Conservation (phyloP, 2,888 invertebrate species). For the Parnassius apollo region DNA sequence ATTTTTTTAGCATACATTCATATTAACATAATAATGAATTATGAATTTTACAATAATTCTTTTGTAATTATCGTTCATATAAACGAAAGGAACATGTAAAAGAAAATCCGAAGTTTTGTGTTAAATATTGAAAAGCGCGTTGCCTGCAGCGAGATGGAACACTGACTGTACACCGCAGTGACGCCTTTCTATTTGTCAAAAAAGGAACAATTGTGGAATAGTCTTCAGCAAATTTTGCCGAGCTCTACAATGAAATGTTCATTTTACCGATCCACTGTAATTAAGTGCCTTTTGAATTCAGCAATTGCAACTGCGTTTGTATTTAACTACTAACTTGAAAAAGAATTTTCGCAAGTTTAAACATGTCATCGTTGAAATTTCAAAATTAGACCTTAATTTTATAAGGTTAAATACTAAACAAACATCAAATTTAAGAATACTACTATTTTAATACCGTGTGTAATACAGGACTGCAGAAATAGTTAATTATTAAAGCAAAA, state of each 20-base stretch:
- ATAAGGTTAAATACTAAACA: no score
- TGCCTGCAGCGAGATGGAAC: slow-evolving; percentile 22
- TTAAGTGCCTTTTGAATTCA: slow-evolving; percentile 21
- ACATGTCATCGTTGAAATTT: no score
- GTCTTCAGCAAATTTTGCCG: slow-evolving; percentile 22
- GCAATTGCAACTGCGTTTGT: slow-evolving; percentile 7
- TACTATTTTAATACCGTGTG: no score
- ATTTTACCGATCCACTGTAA: slow-evolving; percentile 22
- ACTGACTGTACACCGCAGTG: slow-evolving; percentile 13
- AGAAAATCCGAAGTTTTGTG: slow-evolving; percentile 16
- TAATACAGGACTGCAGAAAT: no score
- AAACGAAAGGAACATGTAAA: background rate
- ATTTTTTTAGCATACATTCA: no score
- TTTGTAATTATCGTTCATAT: no score
- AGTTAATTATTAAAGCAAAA: no score
- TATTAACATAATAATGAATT: background rate
- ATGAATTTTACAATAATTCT: background rate
- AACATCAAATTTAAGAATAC: no score
- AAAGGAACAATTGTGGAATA: slow-evolving; percentile 22
- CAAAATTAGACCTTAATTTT: no score
- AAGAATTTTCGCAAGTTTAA: no score
- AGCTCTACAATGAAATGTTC: slow-evolving; percentile 23
- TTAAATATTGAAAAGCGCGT: slow-evolving; percentile 18
- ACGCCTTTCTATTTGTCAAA: slow-evolving; percentile 16
- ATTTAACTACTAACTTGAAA: no score